A percentile compares a stretch with the other conserved stretches of the same genome.
These are phyloP conservation scores for Drosophila crucigera DNA, from an alignment of 2,888 invertebrate genomes.

Conservation along the genomic window DNA sequence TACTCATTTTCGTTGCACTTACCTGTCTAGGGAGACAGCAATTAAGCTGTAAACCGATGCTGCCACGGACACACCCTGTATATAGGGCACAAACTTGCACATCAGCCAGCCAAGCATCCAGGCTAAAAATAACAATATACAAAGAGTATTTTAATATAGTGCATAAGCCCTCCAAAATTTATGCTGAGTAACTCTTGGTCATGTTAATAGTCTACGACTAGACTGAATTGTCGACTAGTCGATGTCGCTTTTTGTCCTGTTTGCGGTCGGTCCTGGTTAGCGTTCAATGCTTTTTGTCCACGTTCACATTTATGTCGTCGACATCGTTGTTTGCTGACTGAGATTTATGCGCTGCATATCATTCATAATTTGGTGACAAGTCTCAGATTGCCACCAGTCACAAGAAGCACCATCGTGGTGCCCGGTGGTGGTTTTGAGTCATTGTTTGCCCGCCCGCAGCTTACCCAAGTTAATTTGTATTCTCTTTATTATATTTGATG, in stretches of 20 bases:
- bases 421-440: slow-evolving; percentile 14
- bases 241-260: slow-evolving; percentile 16
- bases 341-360: slow-evolving; percentile 78
- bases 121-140: slow-evolving; percentile 87
- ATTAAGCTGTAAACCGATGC: slow-evolving; percentile 98
- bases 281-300: slow-evolving; percentile 48
- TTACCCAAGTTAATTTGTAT: slow-evolving; percentile 76
- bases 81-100: slow-evolving; percentile 98
- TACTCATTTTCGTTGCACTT: slow-evolving; percentile 82
- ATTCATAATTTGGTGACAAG: slow-evolving; percentile 81
- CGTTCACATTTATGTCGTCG: slow-evolving; percentile 37
- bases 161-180: slow-evolving; percentile 64
- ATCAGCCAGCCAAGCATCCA: slow-evolving; percentile 98
- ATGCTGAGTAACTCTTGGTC: slow-evolving; percentile 74
- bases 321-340: slow-evolving; percentile 71
- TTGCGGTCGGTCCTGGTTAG: slow-evolving; percentile 42
- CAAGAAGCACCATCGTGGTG: slow-evolving; percentile 16
- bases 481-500: slow-evolving; percentile 68
- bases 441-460: slow-evolving; percentile 41
- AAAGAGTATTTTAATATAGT: slow-evolving; percentile 32
- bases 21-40: slow-evolving; percentile 97
- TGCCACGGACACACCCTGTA: slow-evolving; percentile 97
- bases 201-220: slow-evolving; percentile 39
- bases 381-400: slow-evolving; percentile 67
- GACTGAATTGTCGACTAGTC: slow-evolving; percentile 4